These are phyloP conservation scores for Mythimna loreyi DNA, from an alignment of 2,888 invertebrate genomes.

Conservation along the genomic window DNA sequence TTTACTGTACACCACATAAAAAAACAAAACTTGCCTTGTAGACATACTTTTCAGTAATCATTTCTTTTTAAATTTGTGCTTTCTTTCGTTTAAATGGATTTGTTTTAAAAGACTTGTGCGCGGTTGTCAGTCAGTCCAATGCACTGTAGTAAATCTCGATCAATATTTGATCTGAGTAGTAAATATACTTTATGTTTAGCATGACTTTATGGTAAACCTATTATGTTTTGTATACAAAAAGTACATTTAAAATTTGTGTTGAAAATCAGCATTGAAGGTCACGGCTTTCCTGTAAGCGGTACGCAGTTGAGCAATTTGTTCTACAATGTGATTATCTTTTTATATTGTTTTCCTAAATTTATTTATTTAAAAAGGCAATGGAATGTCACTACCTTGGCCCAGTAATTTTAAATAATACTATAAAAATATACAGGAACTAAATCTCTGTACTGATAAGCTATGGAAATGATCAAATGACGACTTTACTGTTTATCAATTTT, in stretches of 20 bases:
- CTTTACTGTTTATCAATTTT: slow-evolving; percentile 38
- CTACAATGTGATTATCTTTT: neutral
- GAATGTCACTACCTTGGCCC: slow-evolving; percentile 34
- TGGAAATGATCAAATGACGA: slow-evolving; percentile 22
- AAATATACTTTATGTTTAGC: neutral
- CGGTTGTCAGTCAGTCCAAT: neutral
- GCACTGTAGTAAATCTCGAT: neutral
- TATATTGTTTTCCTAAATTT: slow-evolving; percentile 1
- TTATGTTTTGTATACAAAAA: neutral
- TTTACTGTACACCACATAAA: too few species aligned
- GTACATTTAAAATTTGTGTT: neutral
- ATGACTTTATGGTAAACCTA: neutral
- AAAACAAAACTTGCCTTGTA: too few species aligned
- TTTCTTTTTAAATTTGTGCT: too few species aligned
- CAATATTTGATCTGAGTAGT: too few species aligned
- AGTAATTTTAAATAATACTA: slow-evolving; percentile 22
- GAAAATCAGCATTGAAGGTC: neutral
- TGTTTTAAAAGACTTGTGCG: neutral
- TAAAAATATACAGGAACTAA: slow-evolving; percentile 34
- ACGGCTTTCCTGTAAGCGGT: neutral
- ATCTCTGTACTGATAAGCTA: slow-evolving; percentile 31
- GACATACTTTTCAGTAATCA: too few species aligned
- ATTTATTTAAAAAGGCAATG: slow-evolving; percentile 10
- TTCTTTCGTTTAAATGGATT: neutral
- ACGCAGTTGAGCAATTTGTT: neutral